Evolutionary conservation across 2,113 vertebrate genomes (phyloP).

Genomic region (Cyprinodon variegatus): DNA sequence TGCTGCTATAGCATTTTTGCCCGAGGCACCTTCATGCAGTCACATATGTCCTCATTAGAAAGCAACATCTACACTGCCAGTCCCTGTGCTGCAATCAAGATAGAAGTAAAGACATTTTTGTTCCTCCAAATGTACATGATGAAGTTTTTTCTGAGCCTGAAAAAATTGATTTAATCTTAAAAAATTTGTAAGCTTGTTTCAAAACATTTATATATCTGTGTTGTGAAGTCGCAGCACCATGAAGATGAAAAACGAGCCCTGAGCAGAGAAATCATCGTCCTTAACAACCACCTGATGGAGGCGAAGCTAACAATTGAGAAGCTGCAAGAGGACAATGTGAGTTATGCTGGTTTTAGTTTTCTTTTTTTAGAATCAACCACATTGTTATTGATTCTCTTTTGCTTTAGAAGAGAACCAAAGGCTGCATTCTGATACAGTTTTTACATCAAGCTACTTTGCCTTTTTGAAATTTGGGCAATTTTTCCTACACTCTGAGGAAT

Average conservation of each 20-base stretch:
- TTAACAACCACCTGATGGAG: slow-evolving; percentile 97
- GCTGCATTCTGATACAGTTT: neutral
- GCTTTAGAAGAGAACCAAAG: neutral
- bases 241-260: slow-evolving; percentile 96
- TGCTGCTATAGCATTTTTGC: neutral
- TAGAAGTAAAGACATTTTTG: neutral
- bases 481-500: neutral
- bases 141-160: too few species aligned
- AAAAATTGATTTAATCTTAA: neutral
- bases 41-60: slow-evolving; percentile 1
- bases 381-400: neutral
- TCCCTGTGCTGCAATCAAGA: neutral
- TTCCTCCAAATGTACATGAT: neutral
- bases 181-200: neutral
- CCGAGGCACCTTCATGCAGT: neutral
- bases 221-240: slow-evolving; percentile 89
- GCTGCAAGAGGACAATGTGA: slow-evolving; percentile 95
- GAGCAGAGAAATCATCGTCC: slow-evolving; percentile 95
- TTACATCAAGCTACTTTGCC: neutral
- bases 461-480: neutral
- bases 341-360: slow-evolving; percentile 76
- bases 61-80: neutral
- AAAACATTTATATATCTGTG: neutral
- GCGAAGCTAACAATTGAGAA: slow-evolving; percentile 98
- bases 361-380: neutral